These are phyloP conservation scores for Strongylocentrotus purpuratus DNA, from an alignment of 35 echinoderm and acorn worm species.

Conservation along the genomic window DNA sequence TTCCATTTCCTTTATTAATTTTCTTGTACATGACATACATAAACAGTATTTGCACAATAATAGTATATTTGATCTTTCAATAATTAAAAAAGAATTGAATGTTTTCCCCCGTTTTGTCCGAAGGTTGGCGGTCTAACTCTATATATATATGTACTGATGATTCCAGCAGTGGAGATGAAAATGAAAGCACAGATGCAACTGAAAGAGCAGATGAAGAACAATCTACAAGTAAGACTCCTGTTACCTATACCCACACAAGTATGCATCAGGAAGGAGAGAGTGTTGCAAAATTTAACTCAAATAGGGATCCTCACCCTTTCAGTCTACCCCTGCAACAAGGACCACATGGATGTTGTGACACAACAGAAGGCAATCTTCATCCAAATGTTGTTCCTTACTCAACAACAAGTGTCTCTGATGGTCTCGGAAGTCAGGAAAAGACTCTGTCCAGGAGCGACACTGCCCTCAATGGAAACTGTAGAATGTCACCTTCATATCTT, in stretches of 20 bases:
- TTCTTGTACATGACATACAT: too few relatives aligned
- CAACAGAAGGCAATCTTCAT: neutral
- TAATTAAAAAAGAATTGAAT: too few relatives aligned
- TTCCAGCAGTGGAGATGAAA: neutral
- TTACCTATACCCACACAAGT: neutral
- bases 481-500: neutral
- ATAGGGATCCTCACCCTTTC: neutral
- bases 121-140: too few relatives aligned
- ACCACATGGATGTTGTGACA: neutral
- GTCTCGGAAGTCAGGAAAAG: neutral
- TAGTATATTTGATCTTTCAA: too few relatives aligned
- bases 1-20: too few relatives aligned
- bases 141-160: neutral
- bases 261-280: neutral
- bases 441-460: neutral
- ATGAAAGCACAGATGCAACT: neutral
- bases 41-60: too few relatives aligned
- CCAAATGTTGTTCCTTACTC: neutral
- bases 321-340: neutral
- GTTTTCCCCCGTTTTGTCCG: too few relatives aligned
- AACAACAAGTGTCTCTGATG: neutral
- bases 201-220: neutral
- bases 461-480: neutral
- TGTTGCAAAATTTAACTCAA: too few relatives aligned
- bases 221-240: neutral